phyloP scores from a whole-genome alignment of 2,888 invertebrate species.

The Lymantria dispar region DNA sequence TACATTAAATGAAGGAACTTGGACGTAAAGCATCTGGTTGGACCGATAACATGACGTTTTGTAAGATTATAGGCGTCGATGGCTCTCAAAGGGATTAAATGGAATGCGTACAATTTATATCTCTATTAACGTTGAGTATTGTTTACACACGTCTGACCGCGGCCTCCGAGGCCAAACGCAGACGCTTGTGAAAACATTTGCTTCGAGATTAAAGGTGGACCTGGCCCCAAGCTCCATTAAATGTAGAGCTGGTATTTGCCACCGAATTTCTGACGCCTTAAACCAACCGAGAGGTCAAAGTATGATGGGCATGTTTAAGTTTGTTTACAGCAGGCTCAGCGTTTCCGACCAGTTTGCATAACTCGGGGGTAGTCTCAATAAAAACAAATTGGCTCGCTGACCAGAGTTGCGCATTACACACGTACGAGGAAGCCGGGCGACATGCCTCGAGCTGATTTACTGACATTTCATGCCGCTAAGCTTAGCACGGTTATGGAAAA shows the following conservation, averaged over 20 bases:
- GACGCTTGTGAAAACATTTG: constrained; percentile 75
- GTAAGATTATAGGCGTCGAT: constrained; percentile 61
- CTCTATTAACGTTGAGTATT: constrained; percentile 78
- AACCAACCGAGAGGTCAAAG: constrained; percentile 38
- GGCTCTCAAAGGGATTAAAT: constrained; percentile 73
- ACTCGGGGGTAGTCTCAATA: constrained; percentile 80
- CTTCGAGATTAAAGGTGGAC: constrained; percentile 75
- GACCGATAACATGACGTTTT: constrained; percentile 60
- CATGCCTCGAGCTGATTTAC: constrained; percentile 72
- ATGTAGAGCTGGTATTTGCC: constrained; percentile 40
- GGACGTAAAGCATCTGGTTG: constrained; percentile 44
- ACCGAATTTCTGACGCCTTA: constrained; percentile 20
- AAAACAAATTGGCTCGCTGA: constrained; percentile 80
- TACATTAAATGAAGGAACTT: constrained; percentile 31
- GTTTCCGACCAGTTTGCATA: constrained; percentile 79
- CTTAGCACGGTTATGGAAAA: constrained; percentile 38
- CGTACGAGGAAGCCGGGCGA: constrained; percentile 76
- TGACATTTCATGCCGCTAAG: constrained; percentile 48
- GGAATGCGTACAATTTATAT: constrained; percentile 76
- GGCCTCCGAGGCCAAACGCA: constrained; percentile 65
- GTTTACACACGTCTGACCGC: constrained; percentile 71
- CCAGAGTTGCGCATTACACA: constrained; percentile 74
- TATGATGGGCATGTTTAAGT: constrained; percentile 59
- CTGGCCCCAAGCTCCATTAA: constrained; percentile 48
- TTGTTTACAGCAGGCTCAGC: constrained; percentile 78